phyloP scores from a whole-genome alignment of 2,888 invertebrate species.

The Deroplatys truncata region DNA sequence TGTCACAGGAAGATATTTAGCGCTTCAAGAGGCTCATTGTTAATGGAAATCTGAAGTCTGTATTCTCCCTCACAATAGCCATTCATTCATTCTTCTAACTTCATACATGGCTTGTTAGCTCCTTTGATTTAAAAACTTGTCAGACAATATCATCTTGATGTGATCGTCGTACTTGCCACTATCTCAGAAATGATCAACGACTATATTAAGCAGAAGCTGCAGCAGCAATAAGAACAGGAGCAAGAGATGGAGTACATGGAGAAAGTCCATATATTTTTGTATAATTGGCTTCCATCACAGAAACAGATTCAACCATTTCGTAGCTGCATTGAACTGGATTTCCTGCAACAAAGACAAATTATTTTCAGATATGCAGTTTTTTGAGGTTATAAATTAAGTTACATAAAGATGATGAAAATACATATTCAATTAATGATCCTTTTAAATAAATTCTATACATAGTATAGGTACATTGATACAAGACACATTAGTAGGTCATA shows the following conservation, averaged over 20 bases:
- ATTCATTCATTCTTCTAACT: not conserved
- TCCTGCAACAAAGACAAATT: conserved; percentile 51
- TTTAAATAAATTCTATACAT: too few species aligned
- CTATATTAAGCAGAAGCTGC: not conserved
- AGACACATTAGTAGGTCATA: too few species aligned
- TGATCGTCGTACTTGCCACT: not conserved
- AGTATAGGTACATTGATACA: too few species aligned
- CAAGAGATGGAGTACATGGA: not conserved
- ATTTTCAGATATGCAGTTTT: not conserved
- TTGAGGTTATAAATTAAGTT: too few species aligned
- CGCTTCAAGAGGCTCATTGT: not conserved
- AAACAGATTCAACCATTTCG: conserved; percentile 63
- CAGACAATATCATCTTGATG: not conserved
- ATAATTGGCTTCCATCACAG: conserved; percentile 65
- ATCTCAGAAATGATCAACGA: not conserved
- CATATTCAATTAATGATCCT: too few species aligned
- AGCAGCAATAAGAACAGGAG: not conserved
- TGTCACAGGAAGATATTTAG: not conserved
- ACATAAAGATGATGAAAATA: too few species aligned
- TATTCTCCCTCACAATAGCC: not conserved
- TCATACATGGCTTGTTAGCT: not conserved
- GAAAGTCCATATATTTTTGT: conserved; percentile 64
- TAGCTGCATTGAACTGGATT: conserved; percentile 79
- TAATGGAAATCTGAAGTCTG: not conserved
- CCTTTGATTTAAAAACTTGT: not conserved